Evolutionary conservation across 2,888 invertebrate genomes (phyloP).

Genomic region (Melipona bicolor): DNA sequence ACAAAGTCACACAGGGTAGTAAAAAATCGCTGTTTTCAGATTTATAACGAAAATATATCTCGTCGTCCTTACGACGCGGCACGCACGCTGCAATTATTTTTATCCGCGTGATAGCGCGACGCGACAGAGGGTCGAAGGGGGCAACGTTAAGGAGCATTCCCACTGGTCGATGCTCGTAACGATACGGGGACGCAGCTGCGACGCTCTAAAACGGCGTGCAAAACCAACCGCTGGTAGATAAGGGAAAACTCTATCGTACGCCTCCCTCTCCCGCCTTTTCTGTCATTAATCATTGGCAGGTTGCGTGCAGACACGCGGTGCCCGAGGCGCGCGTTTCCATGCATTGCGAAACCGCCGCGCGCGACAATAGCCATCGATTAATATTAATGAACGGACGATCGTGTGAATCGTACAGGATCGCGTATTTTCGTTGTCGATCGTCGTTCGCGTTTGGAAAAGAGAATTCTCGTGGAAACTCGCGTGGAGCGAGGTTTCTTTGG

Average conservation of each 20-base stretch:
- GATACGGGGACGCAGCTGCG: constrained; percentile 36
- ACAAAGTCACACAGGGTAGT: no score
- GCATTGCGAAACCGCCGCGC: constrained; percentile 65
- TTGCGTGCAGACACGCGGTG: constrained; percentile 57
- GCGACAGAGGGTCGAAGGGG: neutral
- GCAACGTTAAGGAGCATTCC: constrained; percentile 15
- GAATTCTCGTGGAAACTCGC: neutral
- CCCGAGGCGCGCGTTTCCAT: constrained; percentile 60
- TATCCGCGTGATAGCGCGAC: constrained; percentile 41
- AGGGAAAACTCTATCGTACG: constrained; percentile 60
- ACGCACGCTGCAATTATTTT: constrained; percentile 42
- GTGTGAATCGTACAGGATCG: constrained; percentile 57
- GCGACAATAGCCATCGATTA: constrained; percentile 67
- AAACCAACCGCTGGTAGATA: constrained; percentile 43
- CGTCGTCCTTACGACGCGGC: neutral
- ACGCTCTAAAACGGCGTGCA: constrained; percentile 22
- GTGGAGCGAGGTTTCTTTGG: no score
- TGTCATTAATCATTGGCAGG: constrained; percentile 63
- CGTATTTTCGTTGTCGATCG: constrained; percentile 36
- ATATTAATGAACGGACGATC: constrained; percentile 69
- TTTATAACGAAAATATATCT: constrained; percentile 24
- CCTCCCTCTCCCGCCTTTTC: constrained; percentile 64
- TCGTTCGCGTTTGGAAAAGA: neutral
- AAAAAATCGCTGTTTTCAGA: neutral
- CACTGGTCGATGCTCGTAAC: constrained; percentile 35